These are phyloP conservation scores for Scomber scombrus DNA, from an alignment of 2,113 vertebrate species.

Conservation along the genomic window DNA sequence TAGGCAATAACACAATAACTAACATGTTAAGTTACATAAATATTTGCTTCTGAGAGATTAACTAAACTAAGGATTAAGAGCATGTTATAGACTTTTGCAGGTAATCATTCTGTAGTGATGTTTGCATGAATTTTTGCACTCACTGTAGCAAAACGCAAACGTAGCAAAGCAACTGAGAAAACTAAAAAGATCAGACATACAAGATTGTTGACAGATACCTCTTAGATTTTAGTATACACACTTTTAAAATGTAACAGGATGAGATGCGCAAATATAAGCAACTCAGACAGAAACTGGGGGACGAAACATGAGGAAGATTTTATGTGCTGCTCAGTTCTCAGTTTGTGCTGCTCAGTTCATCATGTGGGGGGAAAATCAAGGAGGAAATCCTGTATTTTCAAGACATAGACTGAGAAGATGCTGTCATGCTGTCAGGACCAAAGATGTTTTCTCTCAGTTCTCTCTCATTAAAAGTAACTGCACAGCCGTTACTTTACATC, in stretches of 20 bases:
- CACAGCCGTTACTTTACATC: too few species aligned
- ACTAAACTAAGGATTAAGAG: too few species aligned
- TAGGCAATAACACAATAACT: too few species aligned
- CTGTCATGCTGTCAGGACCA: background rate
- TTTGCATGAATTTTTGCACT: too few species aligned
- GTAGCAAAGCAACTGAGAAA: too few species aligned
- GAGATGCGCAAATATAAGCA: background rate
- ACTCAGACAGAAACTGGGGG: background rate
- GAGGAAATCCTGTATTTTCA: background rate
- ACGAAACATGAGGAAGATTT: background rate
- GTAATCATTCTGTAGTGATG: too few species aligned
- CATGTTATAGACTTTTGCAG: too few species aligned
- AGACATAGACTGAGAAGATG: background rate
- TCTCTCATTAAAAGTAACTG: background rate
- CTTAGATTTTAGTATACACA: background rate
- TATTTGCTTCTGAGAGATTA: too few species aligned
- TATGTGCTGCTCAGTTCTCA: background rate
- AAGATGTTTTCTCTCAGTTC: background rate
- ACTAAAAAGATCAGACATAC: background rate
- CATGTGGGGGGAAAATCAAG: background rate
- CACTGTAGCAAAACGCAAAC: too few species aligned
- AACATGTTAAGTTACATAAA: too few species aligned
- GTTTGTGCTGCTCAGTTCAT: background rate
- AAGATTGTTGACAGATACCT: background rate
- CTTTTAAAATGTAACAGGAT: slow-evolving; percentile 14